A percentile compares a stretch with the other conserved stretches of the same genome.
Conservation (phyloP, 2,113 vertebrate genomes). For the Herpetotheres cachinnans region DNA sequence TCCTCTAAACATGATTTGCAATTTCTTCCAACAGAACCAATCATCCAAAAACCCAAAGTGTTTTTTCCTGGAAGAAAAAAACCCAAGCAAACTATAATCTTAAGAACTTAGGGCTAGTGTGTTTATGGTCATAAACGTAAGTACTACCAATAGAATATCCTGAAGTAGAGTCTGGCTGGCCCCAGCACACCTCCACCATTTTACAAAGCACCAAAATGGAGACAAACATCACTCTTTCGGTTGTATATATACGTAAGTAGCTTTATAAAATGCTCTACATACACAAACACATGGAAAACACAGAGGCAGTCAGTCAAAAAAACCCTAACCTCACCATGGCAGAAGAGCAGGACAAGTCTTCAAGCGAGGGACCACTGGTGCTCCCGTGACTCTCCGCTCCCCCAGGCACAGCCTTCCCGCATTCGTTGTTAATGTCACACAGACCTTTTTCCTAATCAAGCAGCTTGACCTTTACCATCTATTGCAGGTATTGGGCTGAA, state of each 20-base stretch:
- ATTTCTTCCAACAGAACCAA: background rate
- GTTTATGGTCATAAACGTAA: background rate
- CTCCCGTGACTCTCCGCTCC: background rate
- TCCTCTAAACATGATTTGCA: background rate
- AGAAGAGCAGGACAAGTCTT: background rate
- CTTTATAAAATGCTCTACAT: background rate
- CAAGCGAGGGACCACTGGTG: fast-evolving
- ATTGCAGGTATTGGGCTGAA: background rate
- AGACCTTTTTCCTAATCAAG: background rate
- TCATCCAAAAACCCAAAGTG: background rate
- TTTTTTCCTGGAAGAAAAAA: background rate
- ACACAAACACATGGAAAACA: background rate
- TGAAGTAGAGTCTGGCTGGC: background rate
- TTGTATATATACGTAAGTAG: background rate
- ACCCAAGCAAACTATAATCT: fast-evolving
- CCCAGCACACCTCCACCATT: fast-evolving
- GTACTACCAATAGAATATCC: background rate
- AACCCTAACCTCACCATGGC: fast-evolving
- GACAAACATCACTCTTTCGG: background rate
- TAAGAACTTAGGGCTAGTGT: background rate
- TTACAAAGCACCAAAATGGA: background rate
- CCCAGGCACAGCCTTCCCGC: fast-evolving
- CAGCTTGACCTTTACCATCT: conserved; percentile 3
- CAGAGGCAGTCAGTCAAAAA: fast-evolving
- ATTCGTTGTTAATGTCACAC: background rate